Evolutionary conservation across 2,113 vertebrate genomes (phyloP).

Genomic region (Protobothrops flavoviridis): DNA sequence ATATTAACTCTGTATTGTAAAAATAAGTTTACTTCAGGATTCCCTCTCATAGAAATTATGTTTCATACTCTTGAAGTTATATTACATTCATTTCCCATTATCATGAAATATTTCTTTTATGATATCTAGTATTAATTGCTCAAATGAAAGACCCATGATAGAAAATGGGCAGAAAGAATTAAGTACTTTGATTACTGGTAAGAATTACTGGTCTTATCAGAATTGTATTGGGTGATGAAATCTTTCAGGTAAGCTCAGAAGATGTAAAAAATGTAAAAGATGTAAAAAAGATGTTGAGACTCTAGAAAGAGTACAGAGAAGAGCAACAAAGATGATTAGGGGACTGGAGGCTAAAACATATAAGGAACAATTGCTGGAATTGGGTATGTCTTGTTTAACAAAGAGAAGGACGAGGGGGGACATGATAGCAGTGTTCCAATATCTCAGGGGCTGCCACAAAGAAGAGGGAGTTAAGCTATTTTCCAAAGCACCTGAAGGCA

Average conservation of each 20-base stretch:
- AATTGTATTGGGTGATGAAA: not conserved
- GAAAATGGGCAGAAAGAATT: not conserved
- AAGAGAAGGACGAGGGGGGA: too few relatives aligned
- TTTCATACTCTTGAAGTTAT: not conserved
- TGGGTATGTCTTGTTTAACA: too few relatives aligned
- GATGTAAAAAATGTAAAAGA: too few relatives aligned
- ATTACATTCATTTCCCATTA: not conserved
- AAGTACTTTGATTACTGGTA: not conserved
- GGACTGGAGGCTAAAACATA: too few relatives aligned
- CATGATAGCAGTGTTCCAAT: too few relatives aligned
- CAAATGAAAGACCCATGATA: not conserved
- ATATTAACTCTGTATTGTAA: not conserved
- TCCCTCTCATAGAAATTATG: not conserved
- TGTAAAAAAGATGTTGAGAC: too few relatives aligned
- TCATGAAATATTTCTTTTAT: not conserved
- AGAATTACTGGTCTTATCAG: not conserved
- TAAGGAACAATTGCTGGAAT: too few relatives aligned
- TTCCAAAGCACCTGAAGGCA: too few relatives aligned
- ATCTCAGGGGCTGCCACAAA: too few relatives aligned
- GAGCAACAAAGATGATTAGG: too few relatives aligned
- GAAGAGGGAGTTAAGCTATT: too few relatives aligned
- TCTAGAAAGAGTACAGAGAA: too few relatives aligned
- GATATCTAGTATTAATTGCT: not conserved
- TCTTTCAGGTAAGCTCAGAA: not conserved
- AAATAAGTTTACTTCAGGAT: not conserved